Base-by-base conservation (phyloP, 2,888 invertebrate species). In the Myopa testacea region DNA sequence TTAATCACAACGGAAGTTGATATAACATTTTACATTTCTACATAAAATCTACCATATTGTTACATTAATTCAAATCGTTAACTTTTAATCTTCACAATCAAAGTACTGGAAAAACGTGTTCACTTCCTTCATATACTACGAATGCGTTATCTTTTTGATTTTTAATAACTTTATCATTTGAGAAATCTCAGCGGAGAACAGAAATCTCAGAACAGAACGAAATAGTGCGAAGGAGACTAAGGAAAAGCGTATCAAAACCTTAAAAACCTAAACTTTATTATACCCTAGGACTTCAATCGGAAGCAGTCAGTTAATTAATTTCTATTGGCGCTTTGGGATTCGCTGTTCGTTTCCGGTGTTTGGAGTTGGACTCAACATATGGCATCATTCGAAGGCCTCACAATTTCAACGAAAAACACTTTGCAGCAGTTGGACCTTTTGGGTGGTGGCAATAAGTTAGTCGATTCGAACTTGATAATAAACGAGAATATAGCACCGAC, bases 331-430 rank as follows among this genome's bases (percentile, higher is more conserved):
- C 55, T 70, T 55, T 37, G 37, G 52, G 7, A 34, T 70, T 55
- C 34, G 69, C 37, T 70, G 55, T 70, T 55, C 37, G 37, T 10
- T 4, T 65, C 14, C 60, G 19, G 19, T 62, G 19, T 16, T 74
- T 75, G 38, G n/a, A 52, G 71, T 65, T 62, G 65, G 50, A 69
- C 62, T 52, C 78, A 83, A 84, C 83, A 83, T 84, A 85, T 85
- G 85, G 85, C 84, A 84, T 82, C 83, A 78, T 82, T 83, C 80
- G 83, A 83, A 80, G 84, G 83, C 14, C 40, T 75, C 70, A 7
- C 75, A 26, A 70, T 45, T 55, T 58, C 65, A 60, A 69, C 74
- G 62, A 67, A 75, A 60, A 69, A 65, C n/a, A 75, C 58, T 75
- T 68, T 75, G 81, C 80, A 80, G 80, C 80, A 80, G 80, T 19